Base-by-base conservation (phyloP, 2,888 invertebrate genomes). In the Bombylius major region DNA sequence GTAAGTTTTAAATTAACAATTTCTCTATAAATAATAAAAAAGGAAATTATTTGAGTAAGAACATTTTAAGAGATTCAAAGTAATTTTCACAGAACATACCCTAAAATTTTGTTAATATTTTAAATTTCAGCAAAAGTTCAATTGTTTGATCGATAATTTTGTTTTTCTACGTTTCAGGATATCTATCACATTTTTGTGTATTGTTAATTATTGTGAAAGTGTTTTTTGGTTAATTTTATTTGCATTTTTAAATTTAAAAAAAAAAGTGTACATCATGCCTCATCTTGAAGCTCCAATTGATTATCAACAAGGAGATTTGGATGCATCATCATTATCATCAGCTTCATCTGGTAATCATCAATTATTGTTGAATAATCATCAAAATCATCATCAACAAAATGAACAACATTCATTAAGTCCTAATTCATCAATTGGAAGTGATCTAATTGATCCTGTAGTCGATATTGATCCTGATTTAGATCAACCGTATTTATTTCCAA, bases 401-500 rank as follows among this genome's bases (percentile, higher is more conserved):
- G 47, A 51, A 49, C 52, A 33, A 14, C 54, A 54, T 33, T 58
- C 60, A 42, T 36, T 57, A 12, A 57, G 57, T 34, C 50, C 56
- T 54, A 23, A 23, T 23, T 56, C 58, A 13, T 60, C 53, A n/a
- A 54, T 54, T 31, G 47, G 44, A 53, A 57, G 47, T 44, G 53
- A 56, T 51, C 47, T 51, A 33, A 23, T 23, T 2, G 50, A 56
- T 45, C 45, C 54, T 11, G 70, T 70, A 59, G 71, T 72, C 56
- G 67, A 65, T 12, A 49, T 44, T 14, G 45, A 54, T 49, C 23
- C 23, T 23, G 23, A 23, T 23, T 32, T 8, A 5, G 66, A 69
- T 49, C 60, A 55, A 23, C 78, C 79, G 1, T 78, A 78, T 39
- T 76, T 81, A 63, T 69, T 79, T 55, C 78, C 81, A 4, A 79